Percentiles rank a stretch among this genome's conserved stretches.
Evolutionary conservation across 2,888 invertebrate species (phyloP).

Genomic region (Rhingia campestris): DNA sequence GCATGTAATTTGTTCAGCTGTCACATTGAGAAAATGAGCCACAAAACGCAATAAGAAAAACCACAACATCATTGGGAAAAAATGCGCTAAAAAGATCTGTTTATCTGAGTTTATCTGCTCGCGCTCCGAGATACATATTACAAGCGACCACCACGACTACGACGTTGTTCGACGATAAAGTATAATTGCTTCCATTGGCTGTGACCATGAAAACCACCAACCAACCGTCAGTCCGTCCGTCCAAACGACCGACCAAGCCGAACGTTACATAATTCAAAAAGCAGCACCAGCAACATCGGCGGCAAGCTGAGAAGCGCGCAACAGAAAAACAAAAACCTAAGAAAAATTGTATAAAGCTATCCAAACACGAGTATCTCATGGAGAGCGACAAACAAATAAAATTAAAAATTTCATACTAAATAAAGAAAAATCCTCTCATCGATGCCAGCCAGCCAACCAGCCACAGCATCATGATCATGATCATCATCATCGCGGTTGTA

Average conservation of each 20-base stretch:
- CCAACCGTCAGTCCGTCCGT: constrained; percentile 29
- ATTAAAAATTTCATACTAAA: constrained; percentile 16
- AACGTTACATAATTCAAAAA: constrained; percentile 65
- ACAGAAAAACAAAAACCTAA: constrained; percentile 9
- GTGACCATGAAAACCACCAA: constrained; percentile 73
- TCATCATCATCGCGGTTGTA: constrained; percentile 27
- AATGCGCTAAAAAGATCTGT: constrained; percentile 70
- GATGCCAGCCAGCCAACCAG: constrained; percentile 25
- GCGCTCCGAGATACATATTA: constrained; percentile 54
- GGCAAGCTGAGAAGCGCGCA: constrained; percentile 16
- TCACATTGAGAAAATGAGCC: constrained; percentile 42
- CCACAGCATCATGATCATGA: not conserved
- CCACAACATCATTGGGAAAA: constrained; percentile 48
- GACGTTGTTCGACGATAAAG: constrained; percentile 44
- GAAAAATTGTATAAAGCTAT: constrained; percentile 33
- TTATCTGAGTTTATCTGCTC: constrained; percentile 62
- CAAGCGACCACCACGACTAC: constrained; percentile 47
- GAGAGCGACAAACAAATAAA: constrained; percentile 44
- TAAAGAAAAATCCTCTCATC: constrained; percentile 49
- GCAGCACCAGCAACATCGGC: constrained; percentile 20
- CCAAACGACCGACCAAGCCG: constrained; percentile 45
- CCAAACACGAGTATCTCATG: constrained; percentile 53
- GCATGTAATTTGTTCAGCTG: constrained; percentile 71
- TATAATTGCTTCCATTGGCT: constrained; percentile 73
- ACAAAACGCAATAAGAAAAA: constrained; percentile 31